Evolutionary conservation across 1,140 invertebrate genomes (phyloP), one percentile per base, ranked within the genome.

Genomic region (Bombus pascuorum): DNA sequence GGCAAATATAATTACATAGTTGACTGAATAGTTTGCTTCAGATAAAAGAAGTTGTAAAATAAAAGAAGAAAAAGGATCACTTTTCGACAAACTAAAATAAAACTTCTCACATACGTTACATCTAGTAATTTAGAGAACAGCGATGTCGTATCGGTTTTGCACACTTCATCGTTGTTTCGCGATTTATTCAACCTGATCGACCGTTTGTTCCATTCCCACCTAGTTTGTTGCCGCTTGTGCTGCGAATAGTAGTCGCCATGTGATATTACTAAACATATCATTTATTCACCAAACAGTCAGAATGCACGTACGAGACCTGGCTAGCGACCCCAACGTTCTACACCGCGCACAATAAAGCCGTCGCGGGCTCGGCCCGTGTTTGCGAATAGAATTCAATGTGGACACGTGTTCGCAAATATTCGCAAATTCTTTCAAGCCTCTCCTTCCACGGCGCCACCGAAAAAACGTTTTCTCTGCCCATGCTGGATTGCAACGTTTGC

Each of bases 221-320:
- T 44, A 18, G 47, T 53, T 53, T 18, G 47, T 22, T 22, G 39
- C 12, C 39, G 66, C 34, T 74, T 80, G 84, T 62, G 70, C 74
- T 73, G 32, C 62, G 79, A 81, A 74, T 88, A 76, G 47, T 47
- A 68, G 44, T 42, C 66, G 82, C 77, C 65, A 89, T 80, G 65
- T 39, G 79, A 66, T 86, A 89, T 90, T 87, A 85, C 88, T 78
- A 84, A 87, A 68, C 70, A 70, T 77, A 90, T 90, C 89, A 89
- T 90, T 90, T 90, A 90, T 90, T 90, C 88, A 90, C 57, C 77
- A 75, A 89, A 87, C 81, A 87, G 88, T 81, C 57, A 71, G 85
- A 76, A 82, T 47, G 65, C 59, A 74, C 57, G 77, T 70, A 72
- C 22, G 22, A 4, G 84, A 39, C 18, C 47, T 39, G 83, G 72